Base-by-base conservation (phyloP, 1,140 invertebrate genomes). In the Lethrus apterus region DNA sequence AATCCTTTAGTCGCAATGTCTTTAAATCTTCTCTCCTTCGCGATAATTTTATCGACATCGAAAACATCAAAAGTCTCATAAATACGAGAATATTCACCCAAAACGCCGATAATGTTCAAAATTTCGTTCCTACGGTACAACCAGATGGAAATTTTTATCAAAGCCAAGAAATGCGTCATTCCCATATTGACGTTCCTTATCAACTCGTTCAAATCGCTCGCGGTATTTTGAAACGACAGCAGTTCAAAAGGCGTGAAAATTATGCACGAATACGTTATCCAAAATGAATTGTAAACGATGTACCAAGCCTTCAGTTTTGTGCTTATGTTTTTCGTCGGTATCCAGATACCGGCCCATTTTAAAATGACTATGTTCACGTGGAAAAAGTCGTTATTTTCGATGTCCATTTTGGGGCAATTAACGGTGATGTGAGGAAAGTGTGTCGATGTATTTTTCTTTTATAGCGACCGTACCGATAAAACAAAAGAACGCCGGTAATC, bases 51-150 rank as follows among this genome's bases (percentile, higher is more conserved):
- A 8, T 34, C 41, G 13, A 43, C 35, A 18, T 44, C 10, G 24
- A 46, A 53, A 43, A 50, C 47, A 10, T 36, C 47, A 24, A 23
- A 45, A 41, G 44, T 36, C 36, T 53, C 51, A 19, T 46, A 46
- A 14, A 38, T 38, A 20, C 33, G 33, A n/a, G 36, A 34, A 11
- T 53, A 32, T 11, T 26, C 14, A 5, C 44, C 30, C 3, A 53
- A 26, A 0, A 15, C 30, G 15, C 43, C 30, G 11, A 50, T 50
- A n/a, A 53, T 46, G 2, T 2, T 4, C 2, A 41, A 17, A n/a
- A 53, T 36, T 11, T 41, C 44, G 14, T 50, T 49, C n/a, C 48
- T 32, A 11, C 46, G 15, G 3, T 44, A 33, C 8, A 23, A 35
- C 26, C 48, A 35, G 7, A 42, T 23, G 11, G 23, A 46, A 17